Base-by-base conservation (phyloP, 2,888 invertebrate genomes). In the Andricus quercusramuli region DNA sequence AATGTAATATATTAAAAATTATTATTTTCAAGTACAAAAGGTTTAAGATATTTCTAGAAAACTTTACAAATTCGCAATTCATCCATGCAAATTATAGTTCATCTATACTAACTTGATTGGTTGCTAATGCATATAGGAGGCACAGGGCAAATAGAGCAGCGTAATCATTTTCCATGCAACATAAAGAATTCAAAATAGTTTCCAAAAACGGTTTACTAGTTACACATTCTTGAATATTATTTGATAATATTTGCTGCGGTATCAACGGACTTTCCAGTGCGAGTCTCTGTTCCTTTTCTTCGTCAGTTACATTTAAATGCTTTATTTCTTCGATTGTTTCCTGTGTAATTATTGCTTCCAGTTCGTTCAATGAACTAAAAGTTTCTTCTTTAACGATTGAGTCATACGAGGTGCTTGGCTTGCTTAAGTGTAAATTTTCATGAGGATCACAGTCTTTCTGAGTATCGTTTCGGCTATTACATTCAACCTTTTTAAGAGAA, bases 81-180 rank as follows among this genome's bases (percentile, higher is more conserved):
- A 56, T 8, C 44, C n/a, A 51, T 15, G 68, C 20, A 77, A 74
- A 37, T 76, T 74, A 44, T 41, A 51, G n/a, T 56, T 93, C 25
- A 62, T 15, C 25, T 25, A 25, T 29, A 74, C 47, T n/a, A 32
- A 99, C 99, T 99, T 95, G 95, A 93, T 99, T 99, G 91, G 97
- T 97, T 82, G 97, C 97, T 93, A 99, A 95, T 20, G 99, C 98
- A 92, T 98, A 98, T 64, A 99, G 95, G 82, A 99, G 94, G 93
- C 98, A 98, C 22, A 99, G 94, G 5, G 97, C 96, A 92, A 99
- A 97, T 82, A 99, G 94, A 9, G 99, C 96, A 68, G 97, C 95
- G 91, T 99, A 99, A 94, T 99, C 99, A 93, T 99, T 99, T 90
- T 98, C 98, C 17, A 94, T 94, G 91, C 98, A 98, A 90, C 97